phyloP scores from a whole-genome alignment of 2,888 invertebrate species.

The Vannuccia rotundouncinata region DNA sequence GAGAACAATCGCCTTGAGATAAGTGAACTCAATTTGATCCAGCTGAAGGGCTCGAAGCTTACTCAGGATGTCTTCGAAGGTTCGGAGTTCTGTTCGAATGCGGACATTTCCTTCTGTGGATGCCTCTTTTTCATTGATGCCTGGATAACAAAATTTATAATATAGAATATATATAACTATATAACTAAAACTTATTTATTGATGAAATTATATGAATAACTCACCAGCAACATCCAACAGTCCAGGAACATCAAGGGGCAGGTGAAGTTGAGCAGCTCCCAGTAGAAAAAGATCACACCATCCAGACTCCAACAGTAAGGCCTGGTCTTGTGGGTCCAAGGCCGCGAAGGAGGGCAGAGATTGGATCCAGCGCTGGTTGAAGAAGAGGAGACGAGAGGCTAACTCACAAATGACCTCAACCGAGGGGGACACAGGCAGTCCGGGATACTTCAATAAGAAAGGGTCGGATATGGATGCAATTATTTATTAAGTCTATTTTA shows the following conservation, averaged over 20 bases:
- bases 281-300: slow-evolving; percentile 87
- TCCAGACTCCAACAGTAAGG: slow-evolving; percentile 69
- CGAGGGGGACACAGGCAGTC: too few species aligned
- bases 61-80: slow-evolving; percentile 63
- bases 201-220: not conserved
- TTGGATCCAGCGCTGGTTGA: slow-evolving; percentile 82
- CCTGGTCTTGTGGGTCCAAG: slow-evolving; percentile 69
- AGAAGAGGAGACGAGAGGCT: slow-evolving; percentile 79
- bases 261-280: slow-evolving; percentile 77
- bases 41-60: slow-evolving; percentile 69
- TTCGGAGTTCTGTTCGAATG: slow-evolving; percentile 51
- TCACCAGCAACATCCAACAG: slow-evolving; percentile 58
- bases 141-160: not conserved
- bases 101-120: slow-evolving; percentile 21
- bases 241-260: slow-evolving; percentile 73
- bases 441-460: too few species aligned
- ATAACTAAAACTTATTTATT: not conserved
- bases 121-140: not conserved
- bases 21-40: slow-evolving; percentile 75
- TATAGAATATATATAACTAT: not conserved
- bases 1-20: slow-evolving; percentile 73
- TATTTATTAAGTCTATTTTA: too few species aligned
- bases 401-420: slow-evolving; percentile 73
- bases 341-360: slow-evolving; percentile 70
- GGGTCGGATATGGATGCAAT: too few species aligned